These are phyloP conservation scores for Polydrusus pterygomalis DNA, from an alignment of 2,888 invertebrate species.

Conservation along the genomic window DNA sequence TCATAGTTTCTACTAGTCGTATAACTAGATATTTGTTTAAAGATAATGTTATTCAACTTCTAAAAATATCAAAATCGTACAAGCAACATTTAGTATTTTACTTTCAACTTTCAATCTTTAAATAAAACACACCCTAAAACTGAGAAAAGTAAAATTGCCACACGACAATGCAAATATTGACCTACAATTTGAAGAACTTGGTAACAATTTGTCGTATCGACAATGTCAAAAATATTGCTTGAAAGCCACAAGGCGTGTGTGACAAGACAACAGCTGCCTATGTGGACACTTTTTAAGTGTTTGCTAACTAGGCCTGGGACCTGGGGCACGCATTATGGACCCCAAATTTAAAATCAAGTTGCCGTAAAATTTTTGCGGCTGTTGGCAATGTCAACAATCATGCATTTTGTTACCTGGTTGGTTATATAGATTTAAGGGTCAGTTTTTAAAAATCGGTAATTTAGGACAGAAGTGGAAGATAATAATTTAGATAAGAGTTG, in stretches of 20 bases:
- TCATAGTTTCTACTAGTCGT: no score
- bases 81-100: not conserved
- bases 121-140: not conserved
- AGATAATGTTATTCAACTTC: no score
- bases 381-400: conserved; percentile 58
- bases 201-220: conserved; percentile 61
- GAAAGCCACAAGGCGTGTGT: conserved; percentile 42
- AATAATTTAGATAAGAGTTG: no score
- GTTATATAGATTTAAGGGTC: conserved; percentile 3
- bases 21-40: no score
- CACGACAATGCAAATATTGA: conserved; percentile 57
- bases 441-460: not conserved
- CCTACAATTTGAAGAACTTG: conserved; percentile 58
- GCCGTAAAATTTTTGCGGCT: conserved; percentile 65
- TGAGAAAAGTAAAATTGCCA: conserved; percentile 31
- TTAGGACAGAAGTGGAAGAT: not conserved
- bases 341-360: conserved; percentile 65
- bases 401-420: conserved; percentile 53
- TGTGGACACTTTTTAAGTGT: conserved; percentile 58
- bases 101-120: not conserved
- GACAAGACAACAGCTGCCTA: conserved; percentile 59
- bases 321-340: conserved; percentile 57
- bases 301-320: conserved; percentile 58
- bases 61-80: no score
- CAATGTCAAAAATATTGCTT: conserved; percentile 59